Conservation (phyloP, 2,113 vertebrate species). For the Archocentrus centrarchus region DNA sequence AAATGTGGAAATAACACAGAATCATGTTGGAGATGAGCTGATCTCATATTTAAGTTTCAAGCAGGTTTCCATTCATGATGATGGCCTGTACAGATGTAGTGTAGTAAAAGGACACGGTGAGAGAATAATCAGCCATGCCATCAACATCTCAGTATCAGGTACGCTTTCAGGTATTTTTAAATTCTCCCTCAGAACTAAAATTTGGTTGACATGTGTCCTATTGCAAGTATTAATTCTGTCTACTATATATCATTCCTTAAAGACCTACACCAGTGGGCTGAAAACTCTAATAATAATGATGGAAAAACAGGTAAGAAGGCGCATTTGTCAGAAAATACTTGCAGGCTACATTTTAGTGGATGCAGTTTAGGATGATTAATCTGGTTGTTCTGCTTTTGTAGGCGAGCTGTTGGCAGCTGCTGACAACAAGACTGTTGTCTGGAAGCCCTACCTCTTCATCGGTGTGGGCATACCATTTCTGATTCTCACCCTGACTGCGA, state of each 20-base stretch:
- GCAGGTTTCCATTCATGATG: constrained; percentile 24
- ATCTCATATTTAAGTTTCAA: constrained; percentile 48
- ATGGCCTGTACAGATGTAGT: constrained; percentile 38
- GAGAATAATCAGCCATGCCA: background rate
- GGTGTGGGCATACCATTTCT: background rate
- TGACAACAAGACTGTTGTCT: too few species aligned
- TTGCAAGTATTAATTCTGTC: background rate
- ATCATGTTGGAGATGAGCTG: rapidly evolving
- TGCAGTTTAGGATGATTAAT: background rate
- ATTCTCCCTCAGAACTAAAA: background rate
- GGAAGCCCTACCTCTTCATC: background rate
- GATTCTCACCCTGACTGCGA: background rate
- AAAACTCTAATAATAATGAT: background rate
- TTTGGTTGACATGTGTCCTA: background rate
- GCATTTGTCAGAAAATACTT: background rate
- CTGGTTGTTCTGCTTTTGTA: background rate
- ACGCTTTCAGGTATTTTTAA: background rate
- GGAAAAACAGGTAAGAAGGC: constrained; percentile 10
- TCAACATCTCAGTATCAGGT: constrained; percentile 66
- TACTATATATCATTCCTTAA: background rate
- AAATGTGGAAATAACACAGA: background rate
- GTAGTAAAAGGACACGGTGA: rapidly evolving
- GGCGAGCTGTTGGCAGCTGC: too few species aligned
- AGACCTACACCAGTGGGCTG: background rate
- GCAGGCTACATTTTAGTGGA: background rate